Conservation (phyloP, 1,140 invertebrate species). For the Atta cephalotes region DNA sequence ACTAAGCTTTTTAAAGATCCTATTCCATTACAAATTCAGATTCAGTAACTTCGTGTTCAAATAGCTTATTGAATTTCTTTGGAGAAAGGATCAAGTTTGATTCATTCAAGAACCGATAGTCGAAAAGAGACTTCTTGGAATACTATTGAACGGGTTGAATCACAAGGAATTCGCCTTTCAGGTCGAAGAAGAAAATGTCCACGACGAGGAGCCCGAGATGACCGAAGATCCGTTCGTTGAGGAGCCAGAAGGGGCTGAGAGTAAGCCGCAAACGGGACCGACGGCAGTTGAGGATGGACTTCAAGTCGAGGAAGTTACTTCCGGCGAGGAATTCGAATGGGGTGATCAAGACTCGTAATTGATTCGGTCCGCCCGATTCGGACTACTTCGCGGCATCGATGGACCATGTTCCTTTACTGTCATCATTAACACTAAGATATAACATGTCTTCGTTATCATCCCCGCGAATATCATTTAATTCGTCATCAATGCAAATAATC, state of each 20-base stretch:
- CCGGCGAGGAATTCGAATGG: slow-evolving; percentile 73
- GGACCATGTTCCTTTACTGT: slow-evolving; percentile 9
- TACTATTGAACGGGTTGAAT: background rate
- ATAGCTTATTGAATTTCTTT: background rate
- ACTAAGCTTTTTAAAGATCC: background rate
- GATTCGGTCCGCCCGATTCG: background rate
- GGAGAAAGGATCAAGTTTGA: background rate
- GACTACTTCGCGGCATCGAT: slow-evolving; percentile 7
- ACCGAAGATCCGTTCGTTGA: slow-evolving; percentile 73
- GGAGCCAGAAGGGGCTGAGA: slow-evolving; percentile 72
- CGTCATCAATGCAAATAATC: background rate
- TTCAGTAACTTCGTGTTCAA: background rate
- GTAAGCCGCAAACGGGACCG: slow-evolving; percentile 34
- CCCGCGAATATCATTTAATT: background rate
- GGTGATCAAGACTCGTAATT: slow-evolving; percentile 72
- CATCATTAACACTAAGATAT: slow-evolving; percentile 25
- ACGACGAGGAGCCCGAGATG: slow-evolving; percentile 71
- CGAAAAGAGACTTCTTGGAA: background rate
- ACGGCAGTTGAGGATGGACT: slow-evolving; percentile 43
- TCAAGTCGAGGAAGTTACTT: slow-evolving; percentile 69
- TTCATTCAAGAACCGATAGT: background rate
- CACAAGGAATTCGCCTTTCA: slow-evolving; percentile 48
- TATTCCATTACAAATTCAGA: background rate
- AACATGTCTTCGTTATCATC: background rate
- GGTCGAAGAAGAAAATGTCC: slow-evolving; percentile 77